Evolutionary conservation across 1,140 invertebrate species (phyloP), one percentile per base, ranked within the genome.

Genomic region (Tribolium madens): DNA sequence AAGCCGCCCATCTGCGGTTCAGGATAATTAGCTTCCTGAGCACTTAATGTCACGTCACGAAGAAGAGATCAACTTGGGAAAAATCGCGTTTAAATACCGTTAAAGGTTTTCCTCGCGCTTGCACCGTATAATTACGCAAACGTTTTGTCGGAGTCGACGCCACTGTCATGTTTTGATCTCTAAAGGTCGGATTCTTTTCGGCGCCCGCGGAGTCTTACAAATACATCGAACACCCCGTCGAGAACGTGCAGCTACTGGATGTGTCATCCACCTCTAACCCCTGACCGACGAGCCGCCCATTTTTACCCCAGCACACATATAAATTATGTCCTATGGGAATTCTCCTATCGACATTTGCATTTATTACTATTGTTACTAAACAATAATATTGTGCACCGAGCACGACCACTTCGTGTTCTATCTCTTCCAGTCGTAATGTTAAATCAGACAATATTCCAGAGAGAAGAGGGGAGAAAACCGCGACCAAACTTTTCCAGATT

Each of bases 351-450:
- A 78, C 76, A 75, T 78, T 78, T 75, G 76, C 76, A 78, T 78
- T 75, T 78, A 75, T 78, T 78, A 78, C 76, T 75, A 75, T 78
- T 78, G 76, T 78, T 78, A 75, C 76, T 71, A 71, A 75, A 78
- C 76, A 78, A 78, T 75, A 78, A 78, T 78, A 75, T 70, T 70
- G 76, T 57, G 68, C 76, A 75, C 48, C 60, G 69, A 68, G 73
- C 76, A 78, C 73, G 76, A 78, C 73, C 68, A 18, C 73, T 57
- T 60, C 73, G 73, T 76, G 68, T 78, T 70, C 33, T 50, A 13
- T 52, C 76, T 78, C 64, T 70, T 50, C 17, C 42, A 53, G 72
- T 75, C 73, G 64, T 75, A 78, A 73, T 50, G 74, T 53, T 77
- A 73, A 77, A 77, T 73, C 71, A 77, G 60, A n/a, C 13, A 12